These are phyloP conservation scores for Cephus runcator DNA, from an alignment of 2,888 invertebrate genomes.

Conservation along the genomic window DNA sequence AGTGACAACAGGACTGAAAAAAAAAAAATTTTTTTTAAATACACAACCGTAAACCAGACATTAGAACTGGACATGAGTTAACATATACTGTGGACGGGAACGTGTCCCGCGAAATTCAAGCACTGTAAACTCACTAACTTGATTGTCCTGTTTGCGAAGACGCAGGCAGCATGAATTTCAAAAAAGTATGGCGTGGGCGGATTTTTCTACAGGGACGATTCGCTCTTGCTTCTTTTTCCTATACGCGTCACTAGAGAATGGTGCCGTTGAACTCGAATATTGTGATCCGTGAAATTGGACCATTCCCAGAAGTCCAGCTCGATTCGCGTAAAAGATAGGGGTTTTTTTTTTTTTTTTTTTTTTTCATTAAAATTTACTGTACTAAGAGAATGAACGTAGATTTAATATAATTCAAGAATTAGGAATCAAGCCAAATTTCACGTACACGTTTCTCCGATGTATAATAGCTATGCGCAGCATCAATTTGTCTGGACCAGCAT, in stretches of 20 bases:
- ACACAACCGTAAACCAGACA: neutral
- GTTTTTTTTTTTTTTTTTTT: neutral
- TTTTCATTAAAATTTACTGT: neutral
- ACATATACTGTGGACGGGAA: constrained; percentile 1
- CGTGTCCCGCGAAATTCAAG: constrained; percentile 12
- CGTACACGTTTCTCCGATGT: neutral
- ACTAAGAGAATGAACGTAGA: neutral
- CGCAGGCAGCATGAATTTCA: constrained; percentile 33
- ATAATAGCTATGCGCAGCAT: neutral
- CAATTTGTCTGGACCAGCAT: neutral
- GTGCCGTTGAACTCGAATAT: neutral
- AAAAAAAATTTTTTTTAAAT: neutral
- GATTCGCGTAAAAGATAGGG: neutral
- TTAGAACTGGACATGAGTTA: neutral
- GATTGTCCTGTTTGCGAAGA: constrained; percentile 43
- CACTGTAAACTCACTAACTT: constrained; percentile 41
- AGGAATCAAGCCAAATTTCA: neutral
- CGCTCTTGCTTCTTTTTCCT: neutral
- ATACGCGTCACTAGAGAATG: neutral
- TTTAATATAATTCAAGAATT: neutral
- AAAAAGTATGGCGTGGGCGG: neutral
- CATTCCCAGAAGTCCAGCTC: neutral
- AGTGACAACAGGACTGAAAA: constrained; percentile 19
- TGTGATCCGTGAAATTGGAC: neutral
- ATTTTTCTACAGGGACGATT: neutral